Conservation (phyloP, 2,888 invertebrate genomes). For the Acronicta psi region DNA sequence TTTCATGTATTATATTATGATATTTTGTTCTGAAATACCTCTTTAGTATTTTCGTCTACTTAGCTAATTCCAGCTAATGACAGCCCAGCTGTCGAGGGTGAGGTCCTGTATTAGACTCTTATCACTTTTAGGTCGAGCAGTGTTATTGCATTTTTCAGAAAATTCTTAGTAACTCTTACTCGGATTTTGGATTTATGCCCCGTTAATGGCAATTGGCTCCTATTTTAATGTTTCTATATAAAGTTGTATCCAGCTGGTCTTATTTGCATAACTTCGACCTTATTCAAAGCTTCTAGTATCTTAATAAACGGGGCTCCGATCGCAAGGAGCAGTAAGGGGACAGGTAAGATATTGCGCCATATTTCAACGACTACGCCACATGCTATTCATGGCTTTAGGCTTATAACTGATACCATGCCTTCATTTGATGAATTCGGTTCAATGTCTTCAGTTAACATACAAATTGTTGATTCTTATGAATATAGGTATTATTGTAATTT, state of each 20-base stretch:
- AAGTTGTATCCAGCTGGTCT: background rate
- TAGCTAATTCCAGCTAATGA: too few species aligned
- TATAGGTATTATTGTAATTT: too few species aligned
- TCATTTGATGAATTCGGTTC: constrained; percentile 45
- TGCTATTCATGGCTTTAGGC: constrained; percentile 62
- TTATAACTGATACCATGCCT: constrained; percentile 50
- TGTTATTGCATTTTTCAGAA: too few species aligned
- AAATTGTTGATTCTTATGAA: background rate
- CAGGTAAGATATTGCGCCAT: constrained; percentile 66
- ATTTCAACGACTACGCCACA: constrained; percentile 67
- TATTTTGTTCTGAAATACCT: too few species aligned
- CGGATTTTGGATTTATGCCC: too few species aligned
- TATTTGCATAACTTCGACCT: constrained; percentile 16
- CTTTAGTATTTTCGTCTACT: too few species aligned
- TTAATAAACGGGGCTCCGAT: constrained; percentile 40
- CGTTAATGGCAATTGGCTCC: too few species aligned
- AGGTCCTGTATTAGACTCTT: too few species aligned
- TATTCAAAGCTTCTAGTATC: constrained; percentile 38
- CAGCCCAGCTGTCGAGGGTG: too few species aligned
- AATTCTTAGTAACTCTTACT: too few species aligned
- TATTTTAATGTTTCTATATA: too few species aligned
- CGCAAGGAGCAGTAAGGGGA: constrained; percentile 31
- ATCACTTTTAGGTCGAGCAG: too few species aligned
- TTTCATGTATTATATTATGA: background rate
- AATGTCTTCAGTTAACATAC: constrained; percentile 1